Base-by-base conservation (phyloP, 2,888 invertebrate genomes). In the Pyralis farinalis region DNA sequence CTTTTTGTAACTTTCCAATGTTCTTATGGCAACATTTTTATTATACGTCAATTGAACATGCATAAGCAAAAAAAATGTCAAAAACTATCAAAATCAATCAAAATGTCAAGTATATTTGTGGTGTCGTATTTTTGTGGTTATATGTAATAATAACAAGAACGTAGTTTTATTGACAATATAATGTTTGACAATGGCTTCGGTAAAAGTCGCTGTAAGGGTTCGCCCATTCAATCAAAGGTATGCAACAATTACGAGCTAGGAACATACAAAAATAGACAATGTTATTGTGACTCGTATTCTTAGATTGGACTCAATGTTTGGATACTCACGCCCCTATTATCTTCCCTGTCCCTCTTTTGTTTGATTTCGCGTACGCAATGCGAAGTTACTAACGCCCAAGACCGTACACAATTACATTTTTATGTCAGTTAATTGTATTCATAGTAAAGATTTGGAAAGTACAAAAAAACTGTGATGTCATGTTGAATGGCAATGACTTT, bases 181-280 rank as follows among this genome's bases (percentile, higher is more conserved):
- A 89, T 88, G 89, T 78, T 83, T 81, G 76, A 90, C 71, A 84
- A 96, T 96, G 96, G 96, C 97, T 73, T 97, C 97, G 64, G 94
- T 97, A 69, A 96, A 96, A 92, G 96, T 96, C 75, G 96, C 96
- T 70, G 96, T 96, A 63, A 92, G 96, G 90, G 96, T 96, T 85
- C 93, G 96, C 77, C 96, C 96, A 83, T 96, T 96, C 87, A 96
- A 96, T 90, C 93, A 94, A 87, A 95, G 96, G 96, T 96, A 75
- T 71, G 79, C 63, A 40, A 11, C 37, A 51, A 45, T 34, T 45
- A 21, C 43, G 40, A 46, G 49, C 50, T 46, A 21, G 42, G 51
- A 59, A 58, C 45, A 40, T 33, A 4, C 36, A 31, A 43, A 44
- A 50, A 51, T 40, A 27, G 21, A 28, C 43, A 55, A 56, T 73